Evolutionary conservation across 2,113 vertebrate species (phyloP).

Genomic region (Sardina pilchardus): DNA sequence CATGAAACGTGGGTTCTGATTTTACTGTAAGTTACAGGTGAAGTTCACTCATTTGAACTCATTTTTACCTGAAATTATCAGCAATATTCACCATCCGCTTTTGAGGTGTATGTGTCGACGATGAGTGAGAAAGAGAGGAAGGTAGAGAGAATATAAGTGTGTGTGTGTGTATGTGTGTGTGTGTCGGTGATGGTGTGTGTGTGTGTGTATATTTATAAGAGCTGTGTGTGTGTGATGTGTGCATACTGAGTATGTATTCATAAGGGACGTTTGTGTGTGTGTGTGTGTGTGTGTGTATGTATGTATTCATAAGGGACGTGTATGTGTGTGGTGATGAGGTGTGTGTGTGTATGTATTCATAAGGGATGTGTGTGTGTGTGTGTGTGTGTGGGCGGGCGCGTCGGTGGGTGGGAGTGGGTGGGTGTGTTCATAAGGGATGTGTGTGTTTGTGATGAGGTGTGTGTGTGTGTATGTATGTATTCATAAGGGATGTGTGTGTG

Average conservation of each 20-base stretch:
- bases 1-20: background rate
- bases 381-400: background rate
- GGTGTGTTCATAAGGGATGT: too few species aligned
- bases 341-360: too few species aligned
- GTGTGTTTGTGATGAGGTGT: background rate
- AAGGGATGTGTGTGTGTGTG: too few species aligned
- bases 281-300: background rate
- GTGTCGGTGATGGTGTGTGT: background rate
- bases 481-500: too few species aligned
- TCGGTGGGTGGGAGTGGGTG: background rate
- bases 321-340: background rate
- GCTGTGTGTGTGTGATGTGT: background rate
- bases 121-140: too few species aligned
- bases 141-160: background rate
- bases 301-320: too few species aligned
- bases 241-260: conserved; percentile 35
- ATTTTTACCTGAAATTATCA: too few species aligned
- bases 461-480: background rate
- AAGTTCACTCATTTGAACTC: background rate
- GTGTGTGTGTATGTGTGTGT: background rate
- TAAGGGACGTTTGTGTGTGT: too few species aligned
- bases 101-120: background rate
- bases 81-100: too few species aligned
- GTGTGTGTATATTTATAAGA: background rate
- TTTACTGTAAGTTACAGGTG: background rate